Evolutionary conservation across 2,888 invertebrate species (phyloP).

Genomic region (Netelia inedita): DNA sequence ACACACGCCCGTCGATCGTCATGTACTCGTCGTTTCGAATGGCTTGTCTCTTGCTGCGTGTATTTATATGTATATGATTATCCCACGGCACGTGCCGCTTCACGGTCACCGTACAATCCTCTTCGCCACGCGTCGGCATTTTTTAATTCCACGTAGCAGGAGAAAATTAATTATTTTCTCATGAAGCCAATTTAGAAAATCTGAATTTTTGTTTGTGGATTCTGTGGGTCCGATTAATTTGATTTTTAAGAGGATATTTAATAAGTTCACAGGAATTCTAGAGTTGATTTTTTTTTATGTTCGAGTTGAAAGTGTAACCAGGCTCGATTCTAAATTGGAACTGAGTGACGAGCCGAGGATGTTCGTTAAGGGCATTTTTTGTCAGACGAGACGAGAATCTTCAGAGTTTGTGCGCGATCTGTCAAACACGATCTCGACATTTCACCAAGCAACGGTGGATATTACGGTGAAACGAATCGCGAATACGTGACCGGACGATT

Average conservation of each 20-base stretch:
- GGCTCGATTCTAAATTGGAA: background rate
- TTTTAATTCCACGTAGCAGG: background rate
- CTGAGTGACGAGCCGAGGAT: background rate
- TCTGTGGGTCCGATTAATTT: too few species aligned
- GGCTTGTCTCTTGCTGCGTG: background rate
- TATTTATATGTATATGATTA: background rate
- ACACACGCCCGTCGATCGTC: conserved; percentile 24
- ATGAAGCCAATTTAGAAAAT: background rate
- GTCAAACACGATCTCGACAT: background rate
- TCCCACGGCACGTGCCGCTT: background rate
- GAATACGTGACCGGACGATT: background rate
- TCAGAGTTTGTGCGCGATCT: background rate
- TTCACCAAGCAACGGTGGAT: background rate
- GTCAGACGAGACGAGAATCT: background rate
- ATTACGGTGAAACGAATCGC: background rate
- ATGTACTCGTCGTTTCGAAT: background rate
- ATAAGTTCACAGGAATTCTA: background rate
- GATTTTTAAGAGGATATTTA: background rate
- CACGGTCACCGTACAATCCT: background rate
- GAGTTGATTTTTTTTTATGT: background rate
- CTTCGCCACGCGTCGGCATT: background rate
- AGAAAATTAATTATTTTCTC: background rate
- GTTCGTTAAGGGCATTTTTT: background rate
- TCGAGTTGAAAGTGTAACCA: background rate
- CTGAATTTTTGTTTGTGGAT: too few species aligned